Evolutionary conservation across 1,140 invertebrate species (phyloP).

Genomic region (Pseudomyrmex flavicornis): DNA sequence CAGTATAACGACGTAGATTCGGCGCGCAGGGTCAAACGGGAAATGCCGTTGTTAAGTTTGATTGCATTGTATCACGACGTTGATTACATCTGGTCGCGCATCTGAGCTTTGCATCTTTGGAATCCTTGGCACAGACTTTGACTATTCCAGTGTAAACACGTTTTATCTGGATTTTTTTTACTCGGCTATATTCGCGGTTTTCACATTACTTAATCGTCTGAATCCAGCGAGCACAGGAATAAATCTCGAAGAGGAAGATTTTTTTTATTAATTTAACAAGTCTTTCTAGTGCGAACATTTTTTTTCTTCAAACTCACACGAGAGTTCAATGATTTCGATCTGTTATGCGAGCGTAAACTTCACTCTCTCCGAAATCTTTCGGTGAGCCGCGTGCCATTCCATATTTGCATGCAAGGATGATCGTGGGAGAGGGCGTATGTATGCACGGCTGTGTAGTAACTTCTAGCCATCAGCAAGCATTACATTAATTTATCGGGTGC

Average conservation of each 20-base stretch:
- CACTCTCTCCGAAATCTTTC: slow-evolving; percentile 16
- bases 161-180: too few relatives aligned
- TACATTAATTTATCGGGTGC: slow-evolving; percentile 72
- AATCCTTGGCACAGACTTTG: slow-evolving; percentile 33
- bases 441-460: slow-evolving; percentile 46
- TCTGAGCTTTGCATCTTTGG: slow-evolving; percentile 29
- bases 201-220: too few relatives aligned
- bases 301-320: too few relatives aligned
- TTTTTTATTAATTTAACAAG: too few relatives aligned
- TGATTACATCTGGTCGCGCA: slow-evolving; percentile 36
- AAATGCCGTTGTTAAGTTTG: slow-evolving; percentile 48
- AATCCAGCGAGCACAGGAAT: too few relatives aligned
- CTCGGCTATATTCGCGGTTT: background rate
- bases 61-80: slow-evolving; percentile 45
- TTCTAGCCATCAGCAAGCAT: slow-evolving; percentile 67
- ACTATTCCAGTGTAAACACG: background rate
- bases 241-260: too few relatives aligned
- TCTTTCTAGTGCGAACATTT: too few relatives aligned
- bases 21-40: slow-evolving; percentile 27
- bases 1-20: slow-evolving; percentile 20
- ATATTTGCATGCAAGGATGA: slow-evolving; percentile 51
- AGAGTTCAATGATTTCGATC: background rate
- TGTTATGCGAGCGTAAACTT: background rate
- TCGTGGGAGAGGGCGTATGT: background rate
- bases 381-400: slow-evolving; percentile 62